Evolutionary conservation across 2,888 invertebrate species (phyloP).

Genomic region (Pristionchus fissidentatus): DNA sequence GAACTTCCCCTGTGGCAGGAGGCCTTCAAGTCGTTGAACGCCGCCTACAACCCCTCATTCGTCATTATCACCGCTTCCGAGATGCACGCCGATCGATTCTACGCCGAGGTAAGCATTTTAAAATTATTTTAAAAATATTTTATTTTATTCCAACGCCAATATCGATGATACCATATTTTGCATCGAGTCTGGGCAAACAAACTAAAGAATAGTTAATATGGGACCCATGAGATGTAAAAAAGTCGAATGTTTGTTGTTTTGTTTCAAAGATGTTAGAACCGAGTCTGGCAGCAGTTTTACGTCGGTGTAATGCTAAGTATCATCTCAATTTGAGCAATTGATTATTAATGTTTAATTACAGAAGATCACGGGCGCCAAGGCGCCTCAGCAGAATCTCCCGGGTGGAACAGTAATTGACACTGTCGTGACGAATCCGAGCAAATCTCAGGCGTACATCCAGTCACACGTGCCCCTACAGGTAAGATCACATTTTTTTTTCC

Average conservation of each 20-base stretch:
- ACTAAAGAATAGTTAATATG: too few relatives aligned
- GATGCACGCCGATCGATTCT: slow-evolving; percentile 14
- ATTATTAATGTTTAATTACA: not conserved
- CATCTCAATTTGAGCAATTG: too few relatives aligned
- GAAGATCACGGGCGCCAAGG: slow-evolving; percentile 17
- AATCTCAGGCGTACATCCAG: not conserved
- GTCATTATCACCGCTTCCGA: slow-evolving; percentile 19
- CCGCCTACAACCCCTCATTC: slow-evolving; percentile 1
- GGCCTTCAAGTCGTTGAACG: slow-evolving; percentile 1
- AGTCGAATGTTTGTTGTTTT: too few relatives aligned
- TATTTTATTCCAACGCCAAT: too few relatives aligned
- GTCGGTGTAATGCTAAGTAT: too few relatives aligned
- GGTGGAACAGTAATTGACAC: slow-evolving; percentile 15
- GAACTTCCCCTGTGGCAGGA: slow-evolving; percentile 39
- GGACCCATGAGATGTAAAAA: too few relatives aligned
- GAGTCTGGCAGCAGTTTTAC: too few relatives aligned
- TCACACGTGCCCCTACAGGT: slow-evolving; percentile 45
- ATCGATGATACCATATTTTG: too few relatives aligned
- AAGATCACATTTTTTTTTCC: not conserved
- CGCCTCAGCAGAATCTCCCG: slow-evolving; percentile 21
- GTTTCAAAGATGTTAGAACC: too few relatives aligned
- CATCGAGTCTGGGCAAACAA: too few relatives aligned
- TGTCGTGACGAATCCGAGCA: slow-evolving; percentile 13
- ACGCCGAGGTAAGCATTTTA: not conserved
- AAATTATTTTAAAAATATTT: not conserved